Base-by-base conservation (phyloP, 2,888 invertebrate genomes). In the Venusia cambrica region DNA sequence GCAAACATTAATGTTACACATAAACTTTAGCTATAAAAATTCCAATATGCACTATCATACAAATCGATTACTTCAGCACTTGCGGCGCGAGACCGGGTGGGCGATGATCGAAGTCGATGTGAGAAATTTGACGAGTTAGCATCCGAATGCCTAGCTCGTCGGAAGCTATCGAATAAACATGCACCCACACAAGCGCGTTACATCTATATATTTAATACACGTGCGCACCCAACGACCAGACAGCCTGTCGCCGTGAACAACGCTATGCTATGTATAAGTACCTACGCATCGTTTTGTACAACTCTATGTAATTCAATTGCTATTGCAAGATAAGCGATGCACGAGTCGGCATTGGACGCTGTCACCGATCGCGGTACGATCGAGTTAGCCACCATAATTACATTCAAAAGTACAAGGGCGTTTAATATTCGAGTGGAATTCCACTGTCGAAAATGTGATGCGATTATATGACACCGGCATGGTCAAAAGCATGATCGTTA, bases 191-290 rank as follows among this genome's bases (percentile, higher is more conserved):
- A 73, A 38, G 54, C 64, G 56, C 65, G 47, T 38, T 45, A 59
- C 64, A 59, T 62, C 64, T 62, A 64, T 69, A 62, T 76, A 76
- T 73, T 68, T 70, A 79, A 68, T 74, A 81, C 76, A 80, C 78
- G 66, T 67, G 58, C 73, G 67, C 68, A 73, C 60, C 66, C 65
- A 70, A 54, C 75, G 71, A 50, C 35, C 70, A 87, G 87, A 87
- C 87, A 73, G 87, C 80, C 63, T 85, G 87, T 87, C 87, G 87
- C 87, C 81, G 77, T 70, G 74, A 78, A 79, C 77, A 75, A 64
- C 76, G 68, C 74, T 79, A 83, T 79, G 67, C 69, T 76, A 77
- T 69, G 68, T 78, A 78, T 63, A 64, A 75, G 73, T 41, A n/a
- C n/a, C n/a, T n/a, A n/a, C 58, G 62, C 73, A 68, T 63, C n/a